Conservation (phyloP, 2,888 invertebrate species). For the Lutraria lutraria region DNA sequence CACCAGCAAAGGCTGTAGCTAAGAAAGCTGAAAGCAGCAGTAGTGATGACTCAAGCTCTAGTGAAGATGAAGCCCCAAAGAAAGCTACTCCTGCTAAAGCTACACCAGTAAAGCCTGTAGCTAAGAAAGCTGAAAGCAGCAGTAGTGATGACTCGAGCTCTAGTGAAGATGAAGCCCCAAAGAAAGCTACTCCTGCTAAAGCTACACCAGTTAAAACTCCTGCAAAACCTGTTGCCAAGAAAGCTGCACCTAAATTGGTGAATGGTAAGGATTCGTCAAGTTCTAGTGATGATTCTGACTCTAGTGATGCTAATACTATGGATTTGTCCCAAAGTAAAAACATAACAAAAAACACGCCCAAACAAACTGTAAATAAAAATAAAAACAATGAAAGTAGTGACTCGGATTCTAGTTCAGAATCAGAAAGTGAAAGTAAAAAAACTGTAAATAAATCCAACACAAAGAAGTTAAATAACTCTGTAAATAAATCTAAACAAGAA, state of each 20-base stretch:
- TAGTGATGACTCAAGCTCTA: slow-evolving; percentile 40
- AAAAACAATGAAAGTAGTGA: slow-evolving; percentile 34
- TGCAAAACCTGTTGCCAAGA: slow-evolving; percentile 35
- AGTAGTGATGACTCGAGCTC: slow-evolving; percentile 59
- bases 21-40: slow-evolving; percentile 45
- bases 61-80: slow-evolving; percentile 63
- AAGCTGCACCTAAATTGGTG: slow-evolving; percentile 21
- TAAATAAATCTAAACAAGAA: slow-evolving; percentile 42
- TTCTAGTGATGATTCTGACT: slow-evolving; percentile 50
- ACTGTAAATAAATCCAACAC: slow-evolving; percentile 31
- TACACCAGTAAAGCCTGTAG: slow-evolving; percentile 41
- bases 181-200: slow-evolving; percentile 30
- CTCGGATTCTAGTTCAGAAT: slow-evolving; percentile 54
- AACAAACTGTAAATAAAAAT: slow-evolving; percentile 28
- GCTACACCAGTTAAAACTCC: slow-evolving; percentile 35
- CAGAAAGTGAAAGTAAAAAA: slow-evolving; percentile 31
- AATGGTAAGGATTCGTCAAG: slow-evolving; percentile 33
- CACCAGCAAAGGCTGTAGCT: slow-evolving; percentile 49
- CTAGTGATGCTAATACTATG: slow-evolving; percentile 47
- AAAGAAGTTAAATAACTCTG: slow-evolving; percentile 40
- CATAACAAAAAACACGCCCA: slow-evolving; percentile 34
- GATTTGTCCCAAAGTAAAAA: not conserved
- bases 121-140: slow-evolving; percentile 53
- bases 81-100: slow-evolving; percentile 45
- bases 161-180: slow-evolving; percentile 55